Base-by-base conservation (phyloP, 2,888 invertebrate species). In the Erynnis tages region DNA sequence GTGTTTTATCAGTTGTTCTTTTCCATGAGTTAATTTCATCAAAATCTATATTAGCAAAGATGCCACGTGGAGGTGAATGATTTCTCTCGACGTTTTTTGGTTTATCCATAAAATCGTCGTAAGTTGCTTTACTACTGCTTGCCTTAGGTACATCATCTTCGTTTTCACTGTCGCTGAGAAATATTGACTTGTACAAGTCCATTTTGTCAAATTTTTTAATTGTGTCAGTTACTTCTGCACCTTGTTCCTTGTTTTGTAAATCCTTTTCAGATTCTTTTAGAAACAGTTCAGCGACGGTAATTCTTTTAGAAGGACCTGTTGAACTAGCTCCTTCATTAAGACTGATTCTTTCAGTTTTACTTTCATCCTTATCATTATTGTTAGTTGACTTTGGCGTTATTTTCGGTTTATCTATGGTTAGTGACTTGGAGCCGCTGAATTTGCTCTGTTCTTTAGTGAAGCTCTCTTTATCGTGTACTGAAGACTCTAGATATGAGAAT, bases 181-280 rank as follows among this genome's bases (percentile, higher is more conserved):
- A 98, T 66, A 98, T 96, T 0, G 96, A 94, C 78, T 96, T 96
- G 70, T 97, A 98, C 2, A 98, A 85, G 79, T 97, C 97, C 75
- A 90, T 87, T 79, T 81, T 89, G 53, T 90, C 87, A 52, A 90
- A 90, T 61, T 85, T 82, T 11, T 88, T 76, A 52, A 90, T 90
- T 0, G 90, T 83, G 41, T 87, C 79, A 0, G 77, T 77, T 0
- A 85, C 76, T 64, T 71, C 74, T 2, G 61, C 64, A 0, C 68
- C 74, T 58, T 73, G 62, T 1, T 75, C 63, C 57, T 79, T 78
- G 5, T 54, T 71, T 52, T 69, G 64, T 10, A 71, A 54, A 58
- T 71, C 77, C 46, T 78, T 79, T 60, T 88, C 87, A 0, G 84
- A 85, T 73, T 90, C 89, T 58, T 85, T 84, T 19, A 88, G 23